Conservation (phyloP, 2,113 vertebrate species). For the Oenanthe oenanthe region DNA sequence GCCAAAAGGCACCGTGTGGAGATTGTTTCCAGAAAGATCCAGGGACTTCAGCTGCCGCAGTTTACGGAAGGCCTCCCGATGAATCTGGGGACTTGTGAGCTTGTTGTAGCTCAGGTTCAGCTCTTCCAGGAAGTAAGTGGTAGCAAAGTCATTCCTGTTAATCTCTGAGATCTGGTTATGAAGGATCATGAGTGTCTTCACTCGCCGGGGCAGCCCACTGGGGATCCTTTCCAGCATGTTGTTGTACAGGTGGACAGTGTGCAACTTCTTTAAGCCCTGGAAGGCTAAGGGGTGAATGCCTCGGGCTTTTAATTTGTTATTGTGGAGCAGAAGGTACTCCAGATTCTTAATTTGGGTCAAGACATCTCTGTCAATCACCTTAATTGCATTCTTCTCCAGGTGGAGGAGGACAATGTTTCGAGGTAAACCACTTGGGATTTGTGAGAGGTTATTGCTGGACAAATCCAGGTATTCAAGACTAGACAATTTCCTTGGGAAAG, state of each 20-base stretch:
- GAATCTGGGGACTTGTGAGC: conserved; percentile 84
- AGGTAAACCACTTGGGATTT: conserved; percentile 90
- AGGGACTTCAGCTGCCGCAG: conserved; percentile 87
- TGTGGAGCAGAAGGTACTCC: conserved; percentile 95
- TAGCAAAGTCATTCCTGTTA: conserved; percentile 88
- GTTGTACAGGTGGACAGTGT: conserved; percentile 97
- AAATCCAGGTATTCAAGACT: conserved; percentile 94
- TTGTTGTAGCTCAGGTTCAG: conserved; percentile 98
- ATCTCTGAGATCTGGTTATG: conserved; percentile 92
- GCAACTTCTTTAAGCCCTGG: conserved; percentile 92
- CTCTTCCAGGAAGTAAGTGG: conserved; percentile 91
- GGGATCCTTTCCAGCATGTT: conserved; percentile 93
- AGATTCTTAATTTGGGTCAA: conserved; percentile 87
- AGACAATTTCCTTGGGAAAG: conserved; percentile 83
- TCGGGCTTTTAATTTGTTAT: conserved; percentile 89
- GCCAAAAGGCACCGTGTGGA: conserved; percentile 82
- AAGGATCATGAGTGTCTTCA: conserved; percentile 94
- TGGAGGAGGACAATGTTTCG: conserved; percentile 92
- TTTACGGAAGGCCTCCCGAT: conserved; percentile 94
- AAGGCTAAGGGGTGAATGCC: conserved; percentile 90
- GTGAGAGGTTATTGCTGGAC: conserved; percentile 94
- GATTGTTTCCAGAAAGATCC: conserved; percentile 91
- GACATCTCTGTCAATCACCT: conserved; percentile 81
- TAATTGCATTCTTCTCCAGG: conserved; percentile 93
- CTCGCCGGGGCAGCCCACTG: conserved; percentile 88